A percentile compares a stretch with the other conserved stretches of the same genome.
Evolutionary conservation across 2,113 vertebrate species (phyloP).

Genomic region (Pelobates fuscus): DNA sequence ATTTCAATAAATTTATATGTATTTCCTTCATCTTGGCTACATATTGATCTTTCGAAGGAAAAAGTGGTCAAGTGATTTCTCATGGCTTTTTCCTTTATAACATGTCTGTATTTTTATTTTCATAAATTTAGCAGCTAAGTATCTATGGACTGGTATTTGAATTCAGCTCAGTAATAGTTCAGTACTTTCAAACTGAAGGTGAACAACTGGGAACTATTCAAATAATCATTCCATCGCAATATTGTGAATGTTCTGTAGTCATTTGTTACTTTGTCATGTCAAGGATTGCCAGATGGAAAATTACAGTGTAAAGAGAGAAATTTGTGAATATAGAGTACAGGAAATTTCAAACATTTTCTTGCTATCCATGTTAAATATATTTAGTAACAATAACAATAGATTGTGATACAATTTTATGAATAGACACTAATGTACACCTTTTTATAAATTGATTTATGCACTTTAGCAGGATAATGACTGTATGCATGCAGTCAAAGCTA

Average conservation of each 20-base stretch:
- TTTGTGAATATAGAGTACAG: conserved; percentile 2
- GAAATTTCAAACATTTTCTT: conserved; percentile 19
- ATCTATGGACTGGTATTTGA: conserved; percentile 21
- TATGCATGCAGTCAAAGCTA: too few species aligned
- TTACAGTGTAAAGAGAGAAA: conserved; percentile 7
- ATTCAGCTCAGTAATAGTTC: conserved; percentile 15
- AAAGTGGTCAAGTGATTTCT: conserved; percentile 56
- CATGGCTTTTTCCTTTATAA: conserved; percentile 40
- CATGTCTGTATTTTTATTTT: conserved; percentile 36
- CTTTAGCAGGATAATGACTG: too few species aligned
- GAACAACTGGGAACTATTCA: conserved; percentile 43
- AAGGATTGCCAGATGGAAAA: conserved; percentile 43
- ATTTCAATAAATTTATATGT: conserved; percentile 57
- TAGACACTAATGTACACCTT: conserved; percentile 14
- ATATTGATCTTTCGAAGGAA: conserved; percentile 59
- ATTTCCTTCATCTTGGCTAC: conserved; percentile 57
- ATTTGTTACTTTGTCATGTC: conserved; percentile 46
- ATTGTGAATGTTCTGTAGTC: conserved; percentile 38
- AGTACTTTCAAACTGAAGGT: conserved; percentile 31
- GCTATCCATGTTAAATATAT: background rate
- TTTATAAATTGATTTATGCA: conserved; percentile 55
- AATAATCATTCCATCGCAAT: conserved; percentile 41
- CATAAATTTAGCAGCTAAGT: conserved; percentile 20
- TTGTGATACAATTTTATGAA: rapidly evolving
- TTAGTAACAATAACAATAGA: conserved; percentile 1